Evolutionary conservation across 2,113 vertebrate species (phyloP).

Genomic region (Microtus oregoni): DNA sequence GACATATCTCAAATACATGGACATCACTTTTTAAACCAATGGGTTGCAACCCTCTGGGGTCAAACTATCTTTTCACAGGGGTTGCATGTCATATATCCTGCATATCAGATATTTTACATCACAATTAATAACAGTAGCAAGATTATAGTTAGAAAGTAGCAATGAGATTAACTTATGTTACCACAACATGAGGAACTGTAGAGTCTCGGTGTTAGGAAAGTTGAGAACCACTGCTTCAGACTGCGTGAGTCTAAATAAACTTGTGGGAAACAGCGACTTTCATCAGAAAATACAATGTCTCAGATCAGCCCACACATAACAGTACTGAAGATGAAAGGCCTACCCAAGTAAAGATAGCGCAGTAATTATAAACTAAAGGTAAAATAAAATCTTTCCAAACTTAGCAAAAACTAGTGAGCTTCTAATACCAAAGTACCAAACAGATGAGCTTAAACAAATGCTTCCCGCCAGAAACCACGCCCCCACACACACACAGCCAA

Average conservation of each 20-base stretch:
- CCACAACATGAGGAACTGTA: not conserved
- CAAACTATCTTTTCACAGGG: not conserved
- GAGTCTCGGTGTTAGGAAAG: not conserved
- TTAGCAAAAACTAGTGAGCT: not conserved
- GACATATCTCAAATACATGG: not conserved
- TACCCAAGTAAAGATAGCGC: not conserved
- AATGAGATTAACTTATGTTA: not conserved
- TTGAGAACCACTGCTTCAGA: not conserved
- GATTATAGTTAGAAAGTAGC: not conserved
- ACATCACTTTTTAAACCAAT: not conserved
- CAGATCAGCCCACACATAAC: not conserved
- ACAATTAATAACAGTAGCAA: not conserved
- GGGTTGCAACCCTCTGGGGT: not conserved
- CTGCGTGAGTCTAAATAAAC: not conserved
- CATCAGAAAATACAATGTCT: not conserved
- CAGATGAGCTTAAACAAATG: not conserved
- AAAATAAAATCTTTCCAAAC: conserved; percentile 9
- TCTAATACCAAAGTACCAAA: not conserved
- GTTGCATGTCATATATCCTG: not conserved
- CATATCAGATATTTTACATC: not conserved
- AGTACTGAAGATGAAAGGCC: not conserved
- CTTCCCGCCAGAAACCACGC: fast-evolving
- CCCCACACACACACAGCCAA: not conserved
- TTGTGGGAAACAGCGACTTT: not conserved
- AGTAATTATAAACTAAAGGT: not conserved